phyloP scores from a whole-genome alignment of 1,140 invertebrate genomes.

The Atta cephalotes region DNA sequence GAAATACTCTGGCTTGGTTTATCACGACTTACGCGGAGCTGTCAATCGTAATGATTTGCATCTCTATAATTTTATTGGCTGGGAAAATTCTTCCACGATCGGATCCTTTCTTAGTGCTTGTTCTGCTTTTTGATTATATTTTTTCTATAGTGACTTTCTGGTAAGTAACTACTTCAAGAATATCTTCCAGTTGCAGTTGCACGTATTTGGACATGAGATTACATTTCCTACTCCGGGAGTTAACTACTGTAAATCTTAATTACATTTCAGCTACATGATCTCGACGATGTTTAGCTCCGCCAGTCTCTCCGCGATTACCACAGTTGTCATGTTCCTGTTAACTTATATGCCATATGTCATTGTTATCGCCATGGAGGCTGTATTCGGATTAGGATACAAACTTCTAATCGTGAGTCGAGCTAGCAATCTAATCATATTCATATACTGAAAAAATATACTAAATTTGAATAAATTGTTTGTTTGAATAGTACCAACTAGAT shows the following conservation, averaged over 20 bases:
- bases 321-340: constrained; percentile 88
- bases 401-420: constrained; percentile 87
- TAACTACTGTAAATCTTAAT: constrained; percentile 39
- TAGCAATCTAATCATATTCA: background rate
- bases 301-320: constrained; percentile 88
- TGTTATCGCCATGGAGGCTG: constrained; percentile 88
- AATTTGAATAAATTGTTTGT: no score
- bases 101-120: constrained; percentile 86
- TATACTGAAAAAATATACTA: no score
- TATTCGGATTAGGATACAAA: constrained; percentile 86
- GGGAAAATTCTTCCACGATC: constrained; percentile 87
- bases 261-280: constrained; percentile 88
- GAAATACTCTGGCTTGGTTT: constrained; percentile 89
- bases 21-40: constrained; percentile 87
- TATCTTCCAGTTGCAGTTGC: background rate
- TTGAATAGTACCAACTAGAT: no score
- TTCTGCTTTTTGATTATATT: constrained; percentile 87
- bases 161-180: constrained; percentile 80
- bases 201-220: background rate
- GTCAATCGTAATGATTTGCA: constrained; percentile 84
- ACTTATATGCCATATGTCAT: constrained; percentile 89
- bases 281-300: constrained; percentile 89
- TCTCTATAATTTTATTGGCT: constrained; percentile 86
- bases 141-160: constrained; percentile 88
- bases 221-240: background rate